A percentile compares a stretch with the other conserved stretches of the same genome.
phyloP scores from a whole-genome alignment of 2,113 vertebrate genomes.

The Osmerus mordax region DNA sequence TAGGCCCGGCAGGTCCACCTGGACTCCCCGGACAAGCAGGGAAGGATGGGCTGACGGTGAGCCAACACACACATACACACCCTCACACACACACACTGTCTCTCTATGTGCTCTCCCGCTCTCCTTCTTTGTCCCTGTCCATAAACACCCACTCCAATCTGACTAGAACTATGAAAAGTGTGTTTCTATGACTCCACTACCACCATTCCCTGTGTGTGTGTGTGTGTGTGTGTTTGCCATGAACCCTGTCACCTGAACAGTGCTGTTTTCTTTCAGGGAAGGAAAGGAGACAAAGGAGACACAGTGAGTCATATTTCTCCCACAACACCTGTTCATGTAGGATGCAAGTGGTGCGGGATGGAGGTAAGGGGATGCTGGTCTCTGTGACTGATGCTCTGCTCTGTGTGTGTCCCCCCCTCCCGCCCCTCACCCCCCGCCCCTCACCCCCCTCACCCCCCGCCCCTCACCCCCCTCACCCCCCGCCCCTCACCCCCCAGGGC shows the following conservation, averaged over 20 bases:
- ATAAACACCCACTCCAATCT: background rate
- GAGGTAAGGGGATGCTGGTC: background rate
- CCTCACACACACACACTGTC: background rate
- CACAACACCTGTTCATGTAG: background rate
- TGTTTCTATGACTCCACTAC: background rate
- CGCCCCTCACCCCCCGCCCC: too few relatives aligned
- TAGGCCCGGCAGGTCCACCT: conserved; percentile 54
- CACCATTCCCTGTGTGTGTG: background rate
- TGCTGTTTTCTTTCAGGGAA: conserved; percentile 53
- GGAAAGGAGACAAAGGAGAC: conserved; percentile 64
- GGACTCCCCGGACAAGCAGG: conserved; percentile 54
- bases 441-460: too few relatives aligned
- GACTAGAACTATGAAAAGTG: too few relatives aligned
- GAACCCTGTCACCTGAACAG: background rate
- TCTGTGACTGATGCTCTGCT: background rate
- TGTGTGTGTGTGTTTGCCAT: background rate
- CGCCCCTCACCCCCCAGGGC: conserved; percentile 60
- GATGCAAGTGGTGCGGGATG: background rate
- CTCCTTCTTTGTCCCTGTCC: background rate
- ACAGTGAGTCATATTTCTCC: conserved; percentile 53
- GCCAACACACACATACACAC: conserved; percentile 22
- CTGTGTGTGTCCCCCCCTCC: background rate
- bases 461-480: conserved; percentile 44
- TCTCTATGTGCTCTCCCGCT: background rate
- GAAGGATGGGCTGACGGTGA: conserved; percentile 66